A percentile compares a stretch with the other conserved stretches of the same genome.
These are phyloP conservation scores for Steromphala cineraria DNA, from an alignment of 2,888 invertebrate genomes.

Conservation along the genomic window DNA sequence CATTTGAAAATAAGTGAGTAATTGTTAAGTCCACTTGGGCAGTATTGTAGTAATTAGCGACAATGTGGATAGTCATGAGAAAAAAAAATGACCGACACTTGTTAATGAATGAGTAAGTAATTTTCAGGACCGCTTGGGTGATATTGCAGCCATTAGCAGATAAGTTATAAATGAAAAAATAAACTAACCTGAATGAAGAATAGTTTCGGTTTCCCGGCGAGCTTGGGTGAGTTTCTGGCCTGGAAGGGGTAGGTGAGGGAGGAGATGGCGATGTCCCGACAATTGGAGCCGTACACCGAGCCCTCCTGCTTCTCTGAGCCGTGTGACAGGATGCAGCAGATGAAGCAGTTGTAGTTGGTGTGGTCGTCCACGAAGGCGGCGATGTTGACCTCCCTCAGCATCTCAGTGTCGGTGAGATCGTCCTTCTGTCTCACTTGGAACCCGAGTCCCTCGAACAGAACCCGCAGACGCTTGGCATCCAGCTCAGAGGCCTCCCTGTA, in stretches of 20 bases:
- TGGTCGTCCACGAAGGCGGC: not conserved
- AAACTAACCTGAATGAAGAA: constrained; percentile 11
- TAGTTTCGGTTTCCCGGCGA: constrained; percentile 9
- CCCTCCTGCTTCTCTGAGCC: not conserved
- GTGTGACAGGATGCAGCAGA: constrained; percentile 1
- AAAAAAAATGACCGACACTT: too few species aligned
- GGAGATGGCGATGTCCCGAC: constrained; percentile 13
- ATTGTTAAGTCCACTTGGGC: too few species aligned
- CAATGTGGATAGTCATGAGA: too few species aligned
- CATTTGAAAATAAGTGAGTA: too few species aligned
- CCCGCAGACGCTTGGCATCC: not conserved
- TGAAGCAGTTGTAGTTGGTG: not conserved
- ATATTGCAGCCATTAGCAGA: too few species aligned
- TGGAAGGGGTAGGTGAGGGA: constrained; percentile 14
- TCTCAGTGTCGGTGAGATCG: not conserved
- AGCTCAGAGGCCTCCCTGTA: not conserved
- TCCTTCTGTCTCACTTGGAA: not conserved
- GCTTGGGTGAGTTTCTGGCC: not conserved
- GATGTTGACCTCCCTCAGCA: not conserved
- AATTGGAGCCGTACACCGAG: not conserved
- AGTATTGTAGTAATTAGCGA: too few species aligned
- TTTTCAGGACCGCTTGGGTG: too few species aligned
- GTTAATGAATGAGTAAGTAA: too few species aligned
- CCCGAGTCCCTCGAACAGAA: not conserved
- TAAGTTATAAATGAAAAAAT: too few species aligned